Evolutionary conservation across 2,797 vertebrate species (phyloP).

Genomic region (Scarus forsteni): DNA sequence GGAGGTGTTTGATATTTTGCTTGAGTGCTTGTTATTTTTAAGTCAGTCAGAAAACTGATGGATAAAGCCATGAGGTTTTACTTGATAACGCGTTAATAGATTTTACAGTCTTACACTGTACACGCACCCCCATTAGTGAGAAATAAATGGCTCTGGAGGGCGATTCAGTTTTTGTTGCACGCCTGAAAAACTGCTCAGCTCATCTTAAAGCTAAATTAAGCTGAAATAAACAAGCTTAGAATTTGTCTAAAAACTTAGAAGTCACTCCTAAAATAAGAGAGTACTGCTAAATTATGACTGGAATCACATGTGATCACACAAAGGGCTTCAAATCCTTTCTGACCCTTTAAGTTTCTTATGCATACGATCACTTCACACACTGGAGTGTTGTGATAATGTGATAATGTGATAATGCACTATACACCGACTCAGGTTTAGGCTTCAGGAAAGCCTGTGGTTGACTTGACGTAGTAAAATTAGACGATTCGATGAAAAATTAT

Average conservation of each 20-base stretch:
- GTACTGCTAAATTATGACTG: slow-evolving; percentile 49
- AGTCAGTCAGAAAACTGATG: background rate
- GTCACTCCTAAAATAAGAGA: slow-evolving; percentile 14
- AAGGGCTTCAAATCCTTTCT: slow-evolving; percentile 36
- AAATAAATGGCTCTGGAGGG: background rate
- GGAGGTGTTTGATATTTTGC: background rate
- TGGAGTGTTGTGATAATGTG: slow-evolving; percentile 33
- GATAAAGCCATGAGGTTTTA: background rate
- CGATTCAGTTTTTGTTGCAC: background rate
- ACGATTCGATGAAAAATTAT: slow-evolving; percentile 22
- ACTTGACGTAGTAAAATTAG: slow-evolving; percentile 16
- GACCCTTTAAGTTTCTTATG: slow-evolving; percentile 16
- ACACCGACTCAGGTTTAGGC: slow-evolving; percentile 70
- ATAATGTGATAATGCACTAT: no score
- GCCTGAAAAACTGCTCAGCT: background rate
- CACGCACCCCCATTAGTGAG: background rate
- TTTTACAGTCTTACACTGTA: background rate
- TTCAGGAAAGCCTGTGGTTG: slow-evolving; percentile 40
- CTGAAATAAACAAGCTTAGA: slow-evolving; percentile 18
- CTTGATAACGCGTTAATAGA: background rate
- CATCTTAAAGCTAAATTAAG: background rate
- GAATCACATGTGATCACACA: slow-evolving; percentile 18
- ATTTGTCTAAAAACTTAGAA: slow-evolving; percentile 12
- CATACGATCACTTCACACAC: slow-evolving; percentile 9
- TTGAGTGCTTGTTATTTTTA: no score